Base-by-base conservation (phyloP, 37 sponge, comb jelly and placozoan genomes). In the Halichondria panicea region DNA sequence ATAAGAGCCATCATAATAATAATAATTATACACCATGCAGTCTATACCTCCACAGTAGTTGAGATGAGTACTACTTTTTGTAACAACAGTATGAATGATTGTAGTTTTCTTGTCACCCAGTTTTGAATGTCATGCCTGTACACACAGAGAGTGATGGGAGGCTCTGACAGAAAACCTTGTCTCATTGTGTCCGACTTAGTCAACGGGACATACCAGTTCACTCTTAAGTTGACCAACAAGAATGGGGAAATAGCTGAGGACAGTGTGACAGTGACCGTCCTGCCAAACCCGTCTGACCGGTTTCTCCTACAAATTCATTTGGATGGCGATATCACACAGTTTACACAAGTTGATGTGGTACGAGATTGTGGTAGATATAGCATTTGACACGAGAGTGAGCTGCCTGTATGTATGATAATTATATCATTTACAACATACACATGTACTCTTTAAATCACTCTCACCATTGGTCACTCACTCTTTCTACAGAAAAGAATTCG, bases 181-280 rank as follows among this genome's bases (percentile, higher is more conserved):
- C 77, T 96, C 7, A 80, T 80, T 50, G 62, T 96, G 22, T 61
- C 87, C 41, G 83, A 81, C 66, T 75, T 96, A 67, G 81, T 83
- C 42, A 66, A 66, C 18, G 96, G 96, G 22, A 83, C 79, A 9
- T 96, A 96, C 84, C 86, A 79, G 68, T 92, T 92, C 79, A 79
- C 83, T 0, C 86, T 95, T 25, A 74, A 35, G 41, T 58, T 74
- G 36, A 67, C 74, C 55, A 82, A 66, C 80, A 57, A 43, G 32
- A 36, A 79, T 24, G 44, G 45, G 6, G 22, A 46, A 34, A 27
- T 43, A 1, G 70, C 80, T 22, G 25, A 34, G 28, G 75, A 74
- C 63, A 66, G 32, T 27, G 66, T 74, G 58, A 69, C 48, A 6
- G 48, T 79, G 46, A 55, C 40, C 7, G 80, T 79, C 21, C 69